Conservation (phyloP, 2,113 vertebrate species). For the Athene cunicularia region DNA sequence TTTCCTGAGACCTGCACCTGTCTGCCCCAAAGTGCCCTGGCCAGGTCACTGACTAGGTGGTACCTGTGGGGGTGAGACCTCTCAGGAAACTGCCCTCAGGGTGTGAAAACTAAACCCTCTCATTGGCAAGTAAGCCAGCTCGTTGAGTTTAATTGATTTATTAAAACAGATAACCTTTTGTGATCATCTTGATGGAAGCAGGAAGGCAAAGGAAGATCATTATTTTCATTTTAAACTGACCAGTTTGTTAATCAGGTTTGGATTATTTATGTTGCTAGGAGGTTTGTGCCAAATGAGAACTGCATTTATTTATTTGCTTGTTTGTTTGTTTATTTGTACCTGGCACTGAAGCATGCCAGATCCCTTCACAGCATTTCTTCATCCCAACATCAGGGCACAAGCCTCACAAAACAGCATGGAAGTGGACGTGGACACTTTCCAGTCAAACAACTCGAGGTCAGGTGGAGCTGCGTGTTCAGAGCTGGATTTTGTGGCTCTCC, state of each 20-base stretch:
- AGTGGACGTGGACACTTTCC: background rate
- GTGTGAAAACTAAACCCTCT: background rate
- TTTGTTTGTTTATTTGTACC: background rate
- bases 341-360: background rate
- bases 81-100: background rate
- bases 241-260: slow-evolving; percentile 38
- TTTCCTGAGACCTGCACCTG: background rate
- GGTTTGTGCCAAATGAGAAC: background rate
- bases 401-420: background rate
- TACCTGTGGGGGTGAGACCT: background rate
- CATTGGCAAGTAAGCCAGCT: background rate
- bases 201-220: slow-evolving; percentile 26
- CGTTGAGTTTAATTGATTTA: slow-evolving; percentile 18
- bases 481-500: background rate
- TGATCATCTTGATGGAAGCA: background rate
- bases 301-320: background rate
- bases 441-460: background rate
- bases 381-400: background rate
- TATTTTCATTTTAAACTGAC: slow-evolving; percentile 45
- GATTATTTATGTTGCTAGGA: slow-evolving; percentile 43
- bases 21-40: fast-evolving
- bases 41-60: fast-evolving
- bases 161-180: slow-evolving; percentile 34
- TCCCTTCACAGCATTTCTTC: background rate
- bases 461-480: background rate